Evolutionary conservation across 2,888 invertebrate genomes (phyloP).

Genomic region (Sphaeridia pumilis): DNA sequence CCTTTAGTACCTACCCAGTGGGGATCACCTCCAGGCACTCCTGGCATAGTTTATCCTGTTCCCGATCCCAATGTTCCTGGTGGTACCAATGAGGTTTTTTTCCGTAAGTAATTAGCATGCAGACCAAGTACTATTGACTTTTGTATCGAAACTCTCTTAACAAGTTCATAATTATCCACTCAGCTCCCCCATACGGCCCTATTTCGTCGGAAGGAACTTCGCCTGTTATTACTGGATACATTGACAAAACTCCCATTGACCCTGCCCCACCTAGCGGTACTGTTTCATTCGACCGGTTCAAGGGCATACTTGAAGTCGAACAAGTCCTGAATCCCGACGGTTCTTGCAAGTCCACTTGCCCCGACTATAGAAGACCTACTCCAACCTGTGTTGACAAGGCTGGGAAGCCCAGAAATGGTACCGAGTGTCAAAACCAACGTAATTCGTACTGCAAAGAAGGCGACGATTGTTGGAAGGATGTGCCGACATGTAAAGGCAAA

Average conservation of each 20-base stretch:
- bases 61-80: too few species aligned
- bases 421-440: slow-evolving; percentile 9
- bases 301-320: slow-evolving; percentile 16
- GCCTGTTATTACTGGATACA: slow-evolving; percentile 7
- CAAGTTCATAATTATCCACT: background rate
- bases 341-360: slow-evolving; percentile 15
- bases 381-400: slow-evolving; percentile 14
- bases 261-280: background rate
- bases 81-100: too few species aligned
- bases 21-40: too few species aligned
- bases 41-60: too few species aligned
- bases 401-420: too few species aligned
- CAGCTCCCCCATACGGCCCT: slow-evolving; percentile 13
- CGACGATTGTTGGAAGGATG: slow-evolving; percentile 9
- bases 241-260: slow-evolving; percentile 12
- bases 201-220: background rate
- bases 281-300: slow-evolving; percentile 7
- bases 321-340: slow-evolving; percentile 18
- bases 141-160: too few species aligned
- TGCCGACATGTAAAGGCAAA: slow-evolving; percentile 2
- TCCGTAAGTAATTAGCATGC: too few species aligned
- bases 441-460: slow-evolving; percentile 11
- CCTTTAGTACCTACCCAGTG: too few species aligned
- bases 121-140: too few species aligned
- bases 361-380: slow-evolving; percentile 11